Base-by-base conservation (phyloP, 2,888 invertebrate genomes). In the Idaea biselata region DNA sequence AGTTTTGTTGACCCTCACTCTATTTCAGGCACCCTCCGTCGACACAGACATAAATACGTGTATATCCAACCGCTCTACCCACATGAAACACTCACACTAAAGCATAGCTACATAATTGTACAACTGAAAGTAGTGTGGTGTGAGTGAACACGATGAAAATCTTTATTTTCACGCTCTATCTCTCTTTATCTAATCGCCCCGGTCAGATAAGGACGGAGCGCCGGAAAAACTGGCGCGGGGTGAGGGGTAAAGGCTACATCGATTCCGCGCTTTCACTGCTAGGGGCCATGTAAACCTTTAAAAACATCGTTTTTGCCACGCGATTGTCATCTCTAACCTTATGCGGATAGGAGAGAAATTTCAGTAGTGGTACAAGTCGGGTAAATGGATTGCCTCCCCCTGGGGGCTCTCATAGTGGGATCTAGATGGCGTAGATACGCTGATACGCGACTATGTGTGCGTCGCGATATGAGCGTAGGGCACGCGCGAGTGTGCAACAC, bases 141-240 rank as follows among this genome's bases (percentile, higher is more conserved):
- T 91, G 90, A 84, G 92, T 91, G 90, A 89, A 91, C 91, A 91
- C 92, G 92, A 91, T 92, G 92, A 92, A 92, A 92, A 92, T 92
- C 92, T 92, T 92, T 92, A 92, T 92, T 92, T 92, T 92, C 91
- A 92, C 91, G 91, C 91, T 92, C 89, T 92, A 92, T 92, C 92
- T 92, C 88, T 92, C 92, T 90, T 92, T 92, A 92, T 92, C 91
- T 92, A 92, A 92, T 92, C 91, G 89, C 88, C 75, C 75, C 83
- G 84, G 91, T 87, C 90, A 87, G 91, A 92, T 92, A 92, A 92
- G 91, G 92, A 92, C 91, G 86, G 91, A 91, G 83, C 86, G 86
- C 88, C 89, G 91, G 92, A 92, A 92, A 92, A 92, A 92, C 91
- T 90, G 91, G 86, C 78, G 91, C 87, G 91, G 91, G 87, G 86